These are phyloP conservation scores for Narcine bancroftii DNA, from an alignment of 2,113 vertebrate species.

Conservation along the genomic window DNA sequence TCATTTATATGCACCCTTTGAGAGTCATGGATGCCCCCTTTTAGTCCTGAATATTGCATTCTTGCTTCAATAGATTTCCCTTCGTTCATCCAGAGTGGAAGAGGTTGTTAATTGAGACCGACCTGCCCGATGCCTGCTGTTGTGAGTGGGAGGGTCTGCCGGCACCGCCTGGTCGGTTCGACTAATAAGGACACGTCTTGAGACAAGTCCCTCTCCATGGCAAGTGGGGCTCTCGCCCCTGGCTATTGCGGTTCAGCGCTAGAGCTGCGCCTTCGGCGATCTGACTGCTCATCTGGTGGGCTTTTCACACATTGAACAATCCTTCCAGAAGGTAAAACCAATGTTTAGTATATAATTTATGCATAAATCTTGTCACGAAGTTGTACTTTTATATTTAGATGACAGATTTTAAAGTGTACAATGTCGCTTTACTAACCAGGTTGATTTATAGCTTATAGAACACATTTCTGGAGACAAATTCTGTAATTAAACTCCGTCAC, in stretches of 20 bases:
- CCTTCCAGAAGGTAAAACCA: neutral
- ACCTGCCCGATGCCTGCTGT: neutral
- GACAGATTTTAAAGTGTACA: neutral
- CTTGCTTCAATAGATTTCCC: neutral
- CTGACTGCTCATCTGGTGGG: neutral
- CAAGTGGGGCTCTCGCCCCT: neutral
- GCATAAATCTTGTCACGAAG: neutral
- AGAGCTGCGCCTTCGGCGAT: neutral
- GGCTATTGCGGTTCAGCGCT: neutral
- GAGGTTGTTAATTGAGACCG: neutral
- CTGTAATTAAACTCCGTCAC: neutral
- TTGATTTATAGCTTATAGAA: neutral
- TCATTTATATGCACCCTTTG: neutral
- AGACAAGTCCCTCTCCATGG: neutral
- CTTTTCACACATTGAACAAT: neutral
- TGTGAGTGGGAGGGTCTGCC: constrained; percentile 30
- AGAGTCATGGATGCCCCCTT: neutral
- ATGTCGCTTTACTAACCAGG: neutral
- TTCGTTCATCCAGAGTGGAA: neutral
- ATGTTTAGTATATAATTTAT: neutral
- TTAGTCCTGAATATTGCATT: neutral
- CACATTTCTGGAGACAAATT: constrained; percentile 5
- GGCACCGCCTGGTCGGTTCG: neutral
- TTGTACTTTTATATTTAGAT: neutral
- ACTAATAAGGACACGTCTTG: constrained; percentile 31